Percentiles rank a stretch among this genome's conserved stretches.
Evolutionary conservation across 2,797 vertebrate genomes (phyloP).

Genomic region (Halcyon leucocephala): DNA sequence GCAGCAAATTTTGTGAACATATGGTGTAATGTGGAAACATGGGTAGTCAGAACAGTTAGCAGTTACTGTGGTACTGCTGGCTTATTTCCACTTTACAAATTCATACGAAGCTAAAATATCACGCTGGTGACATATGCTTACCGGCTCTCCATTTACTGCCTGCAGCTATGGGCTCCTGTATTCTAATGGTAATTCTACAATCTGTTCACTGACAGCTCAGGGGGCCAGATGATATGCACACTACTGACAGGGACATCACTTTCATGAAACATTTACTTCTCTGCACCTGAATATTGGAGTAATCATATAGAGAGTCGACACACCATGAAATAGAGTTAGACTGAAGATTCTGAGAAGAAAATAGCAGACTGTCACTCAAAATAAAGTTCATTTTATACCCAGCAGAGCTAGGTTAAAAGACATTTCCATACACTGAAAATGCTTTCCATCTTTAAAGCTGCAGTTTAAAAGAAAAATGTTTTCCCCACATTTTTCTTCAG

Average conservation of each 20-base stretch:
- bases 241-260: slow-evolving; percentile 92
- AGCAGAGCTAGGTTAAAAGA: slow-evolving; percentile 69
- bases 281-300: slow-evolving; percentile 89
- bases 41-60: slow-evolving; percentile 78
- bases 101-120: slow-evolving; percentile 83
- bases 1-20: slow-evolving; percentile 69
- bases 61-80: slow-evolving; percentile 79
- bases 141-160: slow-evolving; percentile 83
- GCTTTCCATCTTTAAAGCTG: slow-evolving; percentile 26
- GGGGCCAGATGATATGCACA: slow-evolving; percentile 83
- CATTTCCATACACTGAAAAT: slow-evolving; percentile 49
- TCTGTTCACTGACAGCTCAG: slow-evolving; percentile 88
- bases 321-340: slow-evolving; percentile 91
- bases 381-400: slow-evolving; percentile 86
- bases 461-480: slow-evolving; percentile 6
- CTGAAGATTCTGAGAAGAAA: slow-evolving; percentile 85
- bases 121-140: slow-evolving; percentile 86
- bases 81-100: slow-evolving; percentile 86
- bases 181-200: slow-evolving; percentile 90
- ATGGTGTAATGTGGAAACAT: slow-evolving; percentile 69
- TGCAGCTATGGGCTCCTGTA: slow-evolving; percentile 80
- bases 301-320: slow-evolving; percentile 86
- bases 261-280: slow-evolving; percentile 90
- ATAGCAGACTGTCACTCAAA: slow-evolving; percentile 86
- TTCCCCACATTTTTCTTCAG: background rate